Conservation (phyloP, 2,797 vertebrate genomes). For the Aplochiton taeniatus region DNA sequence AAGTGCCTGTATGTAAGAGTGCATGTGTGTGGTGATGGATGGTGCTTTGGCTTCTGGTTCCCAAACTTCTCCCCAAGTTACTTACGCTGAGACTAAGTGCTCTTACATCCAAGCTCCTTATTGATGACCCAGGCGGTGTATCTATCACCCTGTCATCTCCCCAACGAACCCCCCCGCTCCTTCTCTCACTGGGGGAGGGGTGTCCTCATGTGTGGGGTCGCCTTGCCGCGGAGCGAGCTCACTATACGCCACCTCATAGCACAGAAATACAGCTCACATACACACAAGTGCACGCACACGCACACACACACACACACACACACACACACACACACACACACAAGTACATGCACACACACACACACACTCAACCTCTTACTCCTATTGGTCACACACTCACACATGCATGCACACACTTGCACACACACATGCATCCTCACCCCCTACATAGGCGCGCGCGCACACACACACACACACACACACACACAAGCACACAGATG, state of each 20-base stretch:
- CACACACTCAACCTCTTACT: background rate
- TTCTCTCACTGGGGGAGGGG: constrained; percentile 78
- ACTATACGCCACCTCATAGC: background rate
- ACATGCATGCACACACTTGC: background rate
- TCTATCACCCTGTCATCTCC: constrained; percentile 88
- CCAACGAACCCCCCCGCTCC: constrained; percentile 59
- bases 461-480: constrained; percentile 4
- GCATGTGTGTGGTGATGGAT: constrained; percentile 70
- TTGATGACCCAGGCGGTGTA: constrained; percentile 87
- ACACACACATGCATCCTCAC: background rate
- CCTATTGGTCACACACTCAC: background rate
- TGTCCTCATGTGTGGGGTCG: constrained; percentile 69
- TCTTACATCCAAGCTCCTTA: constrained; percentile 83
- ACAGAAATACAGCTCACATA: background rate
- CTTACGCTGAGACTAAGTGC: constrained; percentile 88
- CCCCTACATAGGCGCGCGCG: background rate
- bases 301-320: background rate
- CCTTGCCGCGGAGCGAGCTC: background rate
- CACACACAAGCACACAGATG: background rate
- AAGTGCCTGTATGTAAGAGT: constrained; percentile 35
- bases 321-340: background rate
- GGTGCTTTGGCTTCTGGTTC: constrained; percentile 79
- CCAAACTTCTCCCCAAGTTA: constrained; percentile 84
- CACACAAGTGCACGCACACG: constrained; percentile 3
- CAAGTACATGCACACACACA: background rate